Conservation (phyloP, 2,797 vertebrate species). For the Notamacropus eugenii region DNA sequence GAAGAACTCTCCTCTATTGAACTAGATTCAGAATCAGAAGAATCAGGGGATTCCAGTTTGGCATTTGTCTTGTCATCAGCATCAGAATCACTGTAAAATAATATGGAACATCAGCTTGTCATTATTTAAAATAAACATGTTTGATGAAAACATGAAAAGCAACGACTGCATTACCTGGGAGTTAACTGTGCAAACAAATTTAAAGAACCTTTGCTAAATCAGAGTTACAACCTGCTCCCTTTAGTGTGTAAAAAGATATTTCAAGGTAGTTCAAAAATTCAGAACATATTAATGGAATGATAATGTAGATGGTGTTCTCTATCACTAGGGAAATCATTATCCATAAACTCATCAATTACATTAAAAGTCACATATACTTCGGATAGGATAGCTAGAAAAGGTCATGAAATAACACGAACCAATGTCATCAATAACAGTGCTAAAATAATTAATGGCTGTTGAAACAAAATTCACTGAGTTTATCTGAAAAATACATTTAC, state of each 20-base stretch:
- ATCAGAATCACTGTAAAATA: constrained; percentile 79
- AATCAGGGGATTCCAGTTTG: constrained; percentile 71
- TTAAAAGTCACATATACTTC: background rate
- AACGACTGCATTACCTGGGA: background rate
- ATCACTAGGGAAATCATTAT: constrained; percentile 37
- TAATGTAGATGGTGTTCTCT: background rate
- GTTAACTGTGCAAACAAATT: background rate
- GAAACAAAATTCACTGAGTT: constrained; percentile 16
- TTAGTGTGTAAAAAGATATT: constrained; percentile 34
- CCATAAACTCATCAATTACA: constrained; percentile 4
- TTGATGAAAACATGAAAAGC: background rate
- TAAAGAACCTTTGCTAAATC: constrained; percentile 30
- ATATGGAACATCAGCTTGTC: constrained; percentile 52
- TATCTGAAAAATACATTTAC: constrained; percentile 21
- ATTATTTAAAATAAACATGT: constrained; percentile 11
- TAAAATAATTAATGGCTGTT: constrained; percentile 56
- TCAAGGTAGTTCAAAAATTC: constrained; percentile 16
- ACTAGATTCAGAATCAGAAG: constrained; percentile 81
- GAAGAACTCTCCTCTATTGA: constrained; percentile 86
- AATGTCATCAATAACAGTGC: constrained; percentile 5
- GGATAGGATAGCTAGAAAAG: background rate
- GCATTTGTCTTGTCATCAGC: constrained; percentile 71
- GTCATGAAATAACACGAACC: constrained; percentile 45
- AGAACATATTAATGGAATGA: constrained; percentile 32
- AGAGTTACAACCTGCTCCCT: constrained; percentile 45